These are phyloP conservation scores for Diadegma fenestrale DNA, from an alignment of 2,888 invertebrate genomes.

Conservation along the genomic window DNA sequence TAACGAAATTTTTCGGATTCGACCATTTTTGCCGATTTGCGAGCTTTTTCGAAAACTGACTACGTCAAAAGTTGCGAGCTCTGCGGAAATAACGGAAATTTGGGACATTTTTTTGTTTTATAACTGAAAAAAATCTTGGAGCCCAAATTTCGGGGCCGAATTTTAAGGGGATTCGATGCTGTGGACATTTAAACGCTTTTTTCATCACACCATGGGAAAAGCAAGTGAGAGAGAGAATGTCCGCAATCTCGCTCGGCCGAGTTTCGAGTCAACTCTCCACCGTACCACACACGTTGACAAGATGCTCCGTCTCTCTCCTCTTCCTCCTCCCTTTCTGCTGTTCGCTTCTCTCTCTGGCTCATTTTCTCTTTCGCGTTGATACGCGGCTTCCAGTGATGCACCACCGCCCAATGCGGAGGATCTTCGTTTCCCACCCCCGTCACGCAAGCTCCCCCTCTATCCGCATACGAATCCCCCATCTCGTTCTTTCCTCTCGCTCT, in stretches of 20 bases:
- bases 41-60: neutral
- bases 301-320: neutral
- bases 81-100: neutral
- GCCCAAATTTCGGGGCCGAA: neutral
- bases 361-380: conserved; percentile 43
- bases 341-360: conserved; percentile 19
- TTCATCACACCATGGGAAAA: neutral
- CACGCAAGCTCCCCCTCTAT: conserved; percentile 41
- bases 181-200: conserved; percentile 27
- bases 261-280: conserved; percentile 55
- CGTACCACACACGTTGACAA: conserved; percentile 63
- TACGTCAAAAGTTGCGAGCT: neutral
- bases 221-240: neutral
- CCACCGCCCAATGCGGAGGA: conserved; percentile 75
- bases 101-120: neutral
- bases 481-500: conserved; percentile 17
- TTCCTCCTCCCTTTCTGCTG: neutral
- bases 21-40: too few species aligned
- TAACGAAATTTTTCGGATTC: too few species aligned
- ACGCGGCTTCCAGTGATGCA: conserved; percentile 69
- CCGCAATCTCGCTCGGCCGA: conserved; percentile 50
- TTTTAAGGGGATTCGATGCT: neutral
- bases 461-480: conserved; percentile 31
- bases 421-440: conserved; percentile 67
- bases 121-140: neutral